Percentiles rank a stretch among this genome's conserved stretches.
Conservation (phyloP, 2,113 vertebrate species). For the Neodontobutis hainanensis region DNA sequence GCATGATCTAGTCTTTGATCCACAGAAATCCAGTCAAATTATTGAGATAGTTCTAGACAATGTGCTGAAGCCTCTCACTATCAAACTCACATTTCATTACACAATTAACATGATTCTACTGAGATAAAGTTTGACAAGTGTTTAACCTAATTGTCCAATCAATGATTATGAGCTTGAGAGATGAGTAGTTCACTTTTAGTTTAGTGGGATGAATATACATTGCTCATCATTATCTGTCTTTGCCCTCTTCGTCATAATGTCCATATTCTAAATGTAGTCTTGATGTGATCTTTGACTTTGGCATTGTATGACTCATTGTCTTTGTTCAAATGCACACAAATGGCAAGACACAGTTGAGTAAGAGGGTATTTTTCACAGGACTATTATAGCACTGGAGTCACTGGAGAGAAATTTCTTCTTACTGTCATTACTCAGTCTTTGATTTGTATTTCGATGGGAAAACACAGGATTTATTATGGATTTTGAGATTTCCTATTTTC, state of each 20-base stretch:
- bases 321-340: constrained; percentile 40
- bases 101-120: not conserved
- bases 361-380: constrained; percentile 25
- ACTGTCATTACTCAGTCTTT: constrained; percentile 18
- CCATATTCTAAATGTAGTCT: constrained; percentile 6
- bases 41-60: constrained; percentile 40
- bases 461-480: not conserved
- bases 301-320: constrained; percentile 53
- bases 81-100: constrained; percentile 35
- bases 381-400: constrained; percentile 53
- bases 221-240: constrained; percentile 10
- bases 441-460: constrained; percentile 22
- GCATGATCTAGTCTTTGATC: constrained; percentile 54
- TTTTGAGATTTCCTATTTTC: constrained; percentile 19
- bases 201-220: constrained; percentile 4
- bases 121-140: not conserved
- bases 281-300: constrained; percentile 30
- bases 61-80: constrained; percentile 23
- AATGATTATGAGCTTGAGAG: not conserved
- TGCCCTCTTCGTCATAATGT: constrained; percentile 3
- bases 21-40: constrained; percentile 47
- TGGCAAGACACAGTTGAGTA: constrained; percentile 52
- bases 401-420: constrained; percentile 16
- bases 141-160: constrained; percentile 6
- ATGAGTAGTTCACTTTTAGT: not conserved